Percentiles rank a stretch among this genome's conserved stretches.
These are phyloP conservation scores for Pogonomyrmex barbatus DNA, from an alignment of 1,140 invertebrate genomes.

Conservation along the genomic window DNA sequence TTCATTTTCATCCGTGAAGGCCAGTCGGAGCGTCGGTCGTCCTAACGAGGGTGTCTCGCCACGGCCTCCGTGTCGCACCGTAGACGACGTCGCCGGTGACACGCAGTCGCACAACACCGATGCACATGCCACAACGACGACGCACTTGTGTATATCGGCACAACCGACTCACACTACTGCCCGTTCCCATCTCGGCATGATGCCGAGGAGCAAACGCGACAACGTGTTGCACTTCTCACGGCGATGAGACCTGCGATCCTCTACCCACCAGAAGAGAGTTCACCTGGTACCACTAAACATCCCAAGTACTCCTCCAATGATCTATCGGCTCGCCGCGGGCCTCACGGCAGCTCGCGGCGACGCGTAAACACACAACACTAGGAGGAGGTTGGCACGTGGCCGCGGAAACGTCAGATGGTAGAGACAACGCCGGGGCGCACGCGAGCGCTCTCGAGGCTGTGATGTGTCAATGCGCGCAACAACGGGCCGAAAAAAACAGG, in stretches of 20 bases:
- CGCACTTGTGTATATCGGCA: constrained; percentile 28
- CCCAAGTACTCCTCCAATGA: background rate
- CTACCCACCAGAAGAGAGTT: background rate
- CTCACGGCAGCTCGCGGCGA: background rate
- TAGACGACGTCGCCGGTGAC: constrained; percentile 24
- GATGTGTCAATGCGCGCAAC: background rate
- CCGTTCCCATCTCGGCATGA: constrained; percentile 32
- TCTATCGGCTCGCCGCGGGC: background rate
- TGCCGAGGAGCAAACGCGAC: constrained; percentile 4
- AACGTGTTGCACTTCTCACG: constrained; percentile 47
- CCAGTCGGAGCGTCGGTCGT: constrained; percentile 68
- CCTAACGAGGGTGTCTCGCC: constrained; percentile 48
- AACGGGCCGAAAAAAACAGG: background rate
- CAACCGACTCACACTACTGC: constrained; percentile 34
- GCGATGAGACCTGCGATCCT: constrained; percentile 3
- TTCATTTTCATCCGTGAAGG: constrained; percentile 77
- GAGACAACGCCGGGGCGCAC: constrained; percentile 48
- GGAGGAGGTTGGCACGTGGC: constrained; percentile 45
- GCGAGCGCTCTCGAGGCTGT: background rate
- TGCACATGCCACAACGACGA: constrained; percentile 60
- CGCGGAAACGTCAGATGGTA: constrained; percentile 19
- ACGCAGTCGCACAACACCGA: constrained; percentile 61
- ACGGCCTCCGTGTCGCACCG: constrained; percentile 19
- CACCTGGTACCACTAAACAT: constrained; percentile 24
- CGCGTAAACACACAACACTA: constrained; percentile 47